These are phyloP conservation scores for Chelidonichthys spinosus DNA, from an alignment of 2,797 vertebrate genomes.

Conservation along the genomic window DNA sequence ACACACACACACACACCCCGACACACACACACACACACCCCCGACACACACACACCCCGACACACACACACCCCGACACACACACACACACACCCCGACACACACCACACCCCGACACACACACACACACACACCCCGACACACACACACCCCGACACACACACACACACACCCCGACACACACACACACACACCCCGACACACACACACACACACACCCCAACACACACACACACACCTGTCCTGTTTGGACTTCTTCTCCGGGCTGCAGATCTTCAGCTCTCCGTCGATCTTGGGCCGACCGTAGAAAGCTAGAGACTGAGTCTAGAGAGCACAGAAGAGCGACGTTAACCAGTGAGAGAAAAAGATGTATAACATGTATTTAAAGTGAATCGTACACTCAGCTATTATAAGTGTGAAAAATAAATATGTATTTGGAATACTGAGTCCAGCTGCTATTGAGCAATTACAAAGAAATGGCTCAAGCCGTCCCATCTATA, in stretches of 20 bases:
- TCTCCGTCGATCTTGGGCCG: slow-evolving; percentile 95
- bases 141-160: slow-evolving; percentile 71
- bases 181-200: slow-evolving; percentile 71
- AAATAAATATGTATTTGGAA: too few species aligned
- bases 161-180: too few species aligned
- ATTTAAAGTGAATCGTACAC: too few species aligned
- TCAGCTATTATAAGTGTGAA: too few species aligned
- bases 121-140: slow-evolving; percentile 68
- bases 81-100: too few species aligned
- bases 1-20: slow-evolving; percentile 73
- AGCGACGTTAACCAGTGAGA: not conserved
- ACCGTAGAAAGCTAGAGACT: slow-evolving; percentile 91
- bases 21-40: slow-evolving; percentile 62
- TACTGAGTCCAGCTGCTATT: too few species aligned
- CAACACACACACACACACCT: slow-evolving; percentile 75
- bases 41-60: slow-evolving; percentile 72
- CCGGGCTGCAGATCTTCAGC: slow-evolving; percentile 88
- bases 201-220: slow-evolving; percentile 65
- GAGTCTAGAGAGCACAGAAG: slow-evolving; percentile 74
- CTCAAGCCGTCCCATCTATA: too few species aligned
- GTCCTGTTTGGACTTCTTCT: slow-evolving; percentile 92
- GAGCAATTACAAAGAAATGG: too few species aligned
- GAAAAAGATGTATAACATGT: too few species aligned
- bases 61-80: slow-evolving; percentile 71
- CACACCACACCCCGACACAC: too few species aligned